Evolutionary conservation across 1,140 invertebrate genomes (phyloP), one percentile per base, ranked within the genome.

Genomic region (Anthonomus grandis): DNA sequence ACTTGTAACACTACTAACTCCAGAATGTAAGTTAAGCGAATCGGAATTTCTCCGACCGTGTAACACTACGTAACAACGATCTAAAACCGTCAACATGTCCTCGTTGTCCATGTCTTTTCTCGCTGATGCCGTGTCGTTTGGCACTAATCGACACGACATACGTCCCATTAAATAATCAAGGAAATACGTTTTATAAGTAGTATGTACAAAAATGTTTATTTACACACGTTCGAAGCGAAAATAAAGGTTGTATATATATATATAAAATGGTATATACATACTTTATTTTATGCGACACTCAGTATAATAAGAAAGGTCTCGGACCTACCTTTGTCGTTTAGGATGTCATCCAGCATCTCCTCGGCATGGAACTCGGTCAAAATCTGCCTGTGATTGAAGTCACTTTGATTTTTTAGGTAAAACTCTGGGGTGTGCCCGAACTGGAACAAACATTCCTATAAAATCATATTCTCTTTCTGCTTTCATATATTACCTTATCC

Each of bases 361-460:
- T 85, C 83, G 36, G 85, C 85, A 10, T 86, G 86, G 60, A 86
- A 90, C 64, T 85, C 82, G 34, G 77, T 76, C 12, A 89, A 70
- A 8, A 91, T 70, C 58, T 82, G 79, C 62, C 80, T 79, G 67
- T 89, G 85, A 17, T 83, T 84, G 34, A 92, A 76, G 39, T 87
- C 79, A 25, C 78, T 77, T 47, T 83, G 83, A 66, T 85, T 82
- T 59, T 82, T 78, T 60, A 84, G 78, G 71, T 90, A 92, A 65
- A 85, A 85, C 60, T 90, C 87, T 36, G 89, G 82, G 49, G 83
- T 86, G 36, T 84, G 77, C 37, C 85, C 86, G 64, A 83, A 81
- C 90, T 91, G 71, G 45, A 73, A 17, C 38, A n/a, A 41, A 41
- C n/a, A 41, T 2, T 41, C 9, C n/a, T n/a, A 17, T 9, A n/a